phyloP scores from a whole-genome alignment of 2,113 vertebrate species.

The Thalassoma bifasciatum region DNA sequence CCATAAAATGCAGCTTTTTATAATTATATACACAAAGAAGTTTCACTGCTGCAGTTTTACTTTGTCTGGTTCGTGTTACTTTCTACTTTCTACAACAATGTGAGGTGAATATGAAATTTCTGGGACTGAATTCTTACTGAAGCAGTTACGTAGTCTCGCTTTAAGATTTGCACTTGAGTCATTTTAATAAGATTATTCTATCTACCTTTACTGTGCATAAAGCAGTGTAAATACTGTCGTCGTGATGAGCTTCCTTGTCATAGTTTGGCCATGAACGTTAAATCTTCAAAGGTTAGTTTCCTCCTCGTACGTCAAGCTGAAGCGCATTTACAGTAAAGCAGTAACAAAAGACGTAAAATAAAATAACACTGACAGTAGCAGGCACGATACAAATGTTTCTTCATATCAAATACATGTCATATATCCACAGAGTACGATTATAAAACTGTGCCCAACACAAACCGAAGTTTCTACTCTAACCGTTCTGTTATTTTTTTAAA shows the following conservation, averaged over 20 bases:
- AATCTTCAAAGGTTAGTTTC: conserved; percentile 41
- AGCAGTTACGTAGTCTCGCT: conserved; percentile 9
- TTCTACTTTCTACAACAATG: not conserved
- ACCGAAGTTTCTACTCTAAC: conserved; percentile 67
- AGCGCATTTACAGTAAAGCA: conserved; percentile 73
- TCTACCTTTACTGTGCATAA: conserved; percentile 25
- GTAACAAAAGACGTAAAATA: conserved; percentile 53
- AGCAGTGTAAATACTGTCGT: conserved; percentile 31
- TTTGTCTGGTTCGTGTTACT: not conserved
- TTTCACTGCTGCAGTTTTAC: not conserved
- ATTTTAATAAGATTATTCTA: not conserved
- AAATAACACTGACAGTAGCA: conserved; percentile 81
- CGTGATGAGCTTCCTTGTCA: not conserved
- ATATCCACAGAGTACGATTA: conserved; percentile 82
- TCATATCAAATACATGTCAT: conserved; percentile 83
- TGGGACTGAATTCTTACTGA: not conserved
- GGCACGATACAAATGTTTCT: conserved; percentile 81
- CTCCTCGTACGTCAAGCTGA: conserved; percentile 36
- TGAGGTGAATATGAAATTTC: not conserved
- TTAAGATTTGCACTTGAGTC: not conserved
- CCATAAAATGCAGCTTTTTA: not conserved
- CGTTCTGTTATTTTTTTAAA: conserved; percentile 5
- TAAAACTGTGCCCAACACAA: conserved; percentile 79
- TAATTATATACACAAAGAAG: not conserved
- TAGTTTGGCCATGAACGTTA: conserved; percentile 46